phyloP scores from a whole-genome alignment of 2,797 vertebrate genomes.

The Scolopax bukidnonensis region DNA sequence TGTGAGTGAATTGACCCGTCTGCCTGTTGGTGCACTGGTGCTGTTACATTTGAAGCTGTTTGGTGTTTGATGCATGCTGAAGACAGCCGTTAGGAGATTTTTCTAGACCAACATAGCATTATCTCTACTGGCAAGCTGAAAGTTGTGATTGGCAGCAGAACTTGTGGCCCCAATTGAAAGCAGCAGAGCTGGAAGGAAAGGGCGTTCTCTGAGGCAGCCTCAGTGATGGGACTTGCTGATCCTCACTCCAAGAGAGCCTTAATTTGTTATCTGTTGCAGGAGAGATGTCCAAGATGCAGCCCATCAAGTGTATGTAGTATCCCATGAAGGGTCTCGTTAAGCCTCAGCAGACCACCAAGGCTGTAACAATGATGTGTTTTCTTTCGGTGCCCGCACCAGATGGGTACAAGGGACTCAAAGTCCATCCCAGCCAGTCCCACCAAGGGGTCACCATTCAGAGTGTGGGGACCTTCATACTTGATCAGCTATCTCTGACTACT shows the following conservation, averaged over 20 bases:
- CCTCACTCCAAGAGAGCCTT: not conserved
- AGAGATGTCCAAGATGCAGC: accelerated
- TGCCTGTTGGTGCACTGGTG: not conserved
- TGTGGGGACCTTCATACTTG: not conserved
- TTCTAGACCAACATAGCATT: not conserved
- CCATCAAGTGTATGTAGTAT: not conserved
- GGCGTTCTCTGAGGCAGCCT: not conserved
- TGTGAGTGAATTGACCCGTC: not conserved
- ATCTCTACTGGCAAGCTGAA: not conserved
- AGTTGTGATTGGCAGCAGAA: not conserved
- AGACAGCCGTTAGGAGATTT: not conserved
- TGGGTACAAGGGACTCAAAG: not conserved
- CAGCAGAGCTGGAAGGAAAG: not conserved
- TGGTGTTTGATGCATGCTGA: not conserved
- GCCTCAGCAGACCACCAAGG: not conserved
- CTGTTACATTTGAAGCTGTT: not conserved
- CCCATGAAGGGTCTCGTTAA: not conserved
- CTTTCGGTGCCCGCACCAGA: not conserved
- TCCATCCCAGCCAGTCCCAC: not conserved
- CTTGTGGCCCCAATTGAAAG: not conserved
- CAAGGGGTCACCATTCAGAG: not conserved
- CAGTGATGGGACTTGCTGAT: not conserved
- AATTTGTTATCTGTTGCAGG: not conserved
- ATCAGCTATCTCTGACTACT: not conserved
- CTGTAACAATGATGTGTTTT: not conserved